Evolutionary conservation across 2,888 invertebrate genomes (phyloP).

Genomic region (Chloroclystis v-ata): DNA sequence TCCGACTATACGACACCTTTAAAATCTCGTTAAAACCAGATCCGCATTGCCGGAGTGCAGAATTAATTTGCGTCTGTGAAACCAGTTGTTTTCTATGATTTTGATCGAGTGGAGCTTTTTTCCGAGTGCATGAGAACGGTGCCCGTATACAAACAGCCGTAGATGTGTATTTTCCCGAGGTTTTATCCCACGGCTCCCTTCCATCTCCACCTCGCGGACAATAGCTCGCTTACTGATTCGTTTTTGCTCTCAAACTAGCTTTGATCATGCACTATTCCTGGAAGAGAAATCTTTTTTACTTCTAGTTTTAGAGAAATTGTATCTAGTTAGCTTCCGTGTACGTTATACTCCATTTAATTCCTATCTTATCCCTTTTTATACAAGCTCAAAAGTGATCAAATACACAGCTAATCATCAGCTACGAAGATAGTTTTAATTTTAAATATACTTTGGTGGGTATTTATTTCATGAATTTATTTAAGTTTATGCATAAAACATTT

Average conservation of each 20-base stretch:
- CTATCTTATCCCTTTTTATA: too few relatives aligned
- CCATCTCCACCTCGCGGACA: conserved; percentile 60
- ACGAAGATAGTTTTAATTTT: too few relatives aligned
- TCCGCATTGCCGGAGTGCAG: conserved; percentile 27
- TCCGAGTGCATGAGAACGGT: conserved; percentile 48
- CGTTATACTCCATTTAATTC: too few relatives aligned
- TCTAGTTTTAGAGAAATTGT: conserved; percentile 50
- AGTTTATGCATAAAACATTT: too few relatives aligned
- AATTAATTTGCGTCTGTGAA: conserved; percentile 27
- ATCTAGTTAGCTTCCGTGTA: conserved; percentile 51
- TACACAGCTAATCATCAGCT: too few relatives aligned
- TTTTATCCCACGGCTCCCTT: conserved; percentile 65
- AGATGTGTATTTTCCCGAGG: conserved; percentile 62
- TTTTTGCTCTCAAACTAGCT: conserved; percentile 65
- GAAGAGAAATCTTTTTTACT: conserved; percentile 66
- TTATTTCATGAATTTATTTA: too few relatives aligned
- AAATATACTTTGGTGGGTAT: too few relatives aligned
- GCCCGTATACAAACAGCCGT: conserved; percentile 28
- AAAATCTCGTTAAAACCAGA: conserved; percentile 35
- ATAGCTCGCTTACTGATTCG: conserved; percentile 58
- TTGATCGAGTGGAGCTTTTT: conserved; percentile 30
- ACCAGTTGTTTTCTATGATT: conserved; percentile 32
- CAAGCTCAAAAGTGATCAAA: too few relatives aligned
- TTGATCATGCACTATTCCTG: conserved; percentile 61
- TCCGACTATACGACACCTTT: conserved; percentile 36